phyloP scores from a whole-genome alignment of 2,113 vertebrate genomes.

The Nycticebus coucang region DNA sequence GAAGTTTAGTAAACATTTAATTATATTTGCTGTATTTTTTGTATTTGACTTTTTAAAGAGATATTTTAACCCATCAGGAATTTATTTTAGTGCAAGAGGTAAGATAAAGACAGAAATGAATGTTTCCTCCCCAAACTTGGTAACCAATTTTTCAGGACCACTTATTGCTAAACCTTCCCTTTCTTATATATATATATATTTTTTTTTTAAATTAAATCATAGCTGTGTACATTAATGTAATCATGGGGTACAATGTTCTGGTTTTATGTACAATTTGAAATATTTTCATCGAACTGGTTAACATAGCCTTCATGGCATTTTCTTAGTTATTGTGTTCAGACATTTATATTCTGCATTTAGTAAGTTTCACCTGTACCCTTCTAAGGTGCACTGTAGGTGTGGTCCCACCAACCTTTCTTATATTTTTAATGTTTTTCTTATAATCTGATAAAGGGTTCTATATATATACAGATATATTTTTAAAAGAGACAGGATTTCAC shows the following conservation, averaged over 20 bases:
- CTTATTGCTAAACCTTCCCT: not conserved
- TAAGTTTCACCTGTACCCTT: too few relatives aligned
- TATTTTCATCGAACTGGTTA: too few relatives aligned
- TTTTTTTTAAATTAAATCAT: too few relatives aligned
- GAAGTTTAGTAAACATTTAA: constrained; percentile 39
- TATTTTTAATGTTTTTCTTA: constrained; percentile 1
- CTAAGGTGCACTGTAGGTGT: too few relatives aligned
- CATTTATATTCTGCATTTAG: too few relatives aligned
- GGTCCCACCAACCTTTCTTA: not conserved
- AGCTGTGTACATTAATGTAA: too few relatives aligned
- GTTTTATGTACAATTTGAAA: too few relatives aligned
- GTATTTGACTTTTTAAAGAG: not conserved
- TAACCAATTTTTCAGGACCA: not conserved
- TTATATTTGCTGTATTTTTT: constrained; percentile 16
- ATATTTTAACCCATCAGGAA: not conserved
- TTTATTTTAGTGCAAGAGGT: not conserved
- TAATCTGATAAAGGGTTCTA: constrained; percentile 1
- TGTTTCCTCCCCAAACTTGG: not conserved
- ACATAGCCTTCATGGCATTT: too few relatives aligned
- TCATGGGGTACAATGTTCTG: too few relatives aligned
- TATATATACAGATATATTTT: not conserved
- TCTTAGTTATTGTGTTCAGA: too few relatives aligned
- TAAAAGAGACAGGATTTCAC: not conserved
- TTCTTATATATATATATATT: not conserved
- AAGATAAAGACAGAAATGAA: not conserved